A percentile compares a stretch with the other conserved stretches of the same genome.
Conservation (phyloP, 2,797 vertebrate genomes). For the Propithecus perrieri region DNA sequence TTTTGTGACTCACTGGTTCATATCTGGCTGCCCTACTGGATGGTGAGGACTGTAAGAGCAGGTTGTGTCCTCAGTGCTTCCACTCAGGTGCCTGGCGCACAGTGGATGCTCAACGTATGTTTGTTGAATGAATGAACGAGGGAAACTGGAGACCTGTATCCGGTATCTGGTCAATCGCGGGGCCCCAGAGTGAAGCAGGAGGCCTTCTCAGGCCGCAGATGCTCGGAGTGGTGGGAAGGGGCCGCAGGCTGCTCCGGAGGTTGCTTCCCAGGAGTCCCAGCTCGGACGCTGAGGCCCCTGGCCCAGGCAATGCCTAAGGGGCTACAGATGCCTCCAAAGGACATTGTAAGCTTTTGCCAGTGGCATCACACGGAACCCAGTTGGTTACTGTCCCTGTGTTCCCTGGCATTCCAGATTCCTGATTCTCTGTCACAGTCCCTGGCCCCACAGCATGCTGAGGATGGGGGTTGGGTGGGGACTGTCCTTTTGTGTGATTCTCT, state of each 20-base stretch:
- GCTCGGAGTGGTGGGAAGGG: background rate
- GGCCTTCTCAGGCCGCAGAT: background rate
- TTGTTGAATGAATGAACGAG: background rate
- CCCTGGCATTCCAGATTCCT: background rate
- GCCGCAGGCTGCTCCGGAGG: background rate
- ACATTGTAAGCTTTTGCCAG: background rate
- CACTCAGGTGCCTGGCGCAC: background rate
- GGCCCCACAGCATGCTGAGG: background rate
- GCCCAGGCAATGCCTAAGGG: too few relatives aligned
- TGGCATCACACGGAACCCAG: background rate
- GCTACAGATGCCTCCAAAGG: background rate
- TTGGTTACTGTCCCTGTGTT: background rate
- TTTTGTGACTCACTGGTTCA: background rate
- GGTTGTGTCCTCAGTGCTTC: background rate
- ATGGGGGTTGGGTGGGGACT: fast-evolving
- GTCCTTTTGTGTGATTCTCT: background rate
- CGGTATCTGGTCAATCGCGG: background rate
- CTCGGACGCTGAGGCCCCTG: background rate
- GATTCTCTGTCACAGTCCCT: background rate
- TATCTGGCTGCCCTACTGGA: background rate
- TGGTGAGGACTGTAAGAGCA: background rate
- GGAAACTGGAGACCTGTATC: background rate
- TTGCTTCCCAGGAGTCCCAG: background rate
- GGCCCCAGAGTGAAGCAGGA: background rate
- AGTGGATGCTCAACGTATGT: fast-evolving